Conservation (phyloP, 1,140 invertebrate species). For the Oscheius sp. region DNA sequence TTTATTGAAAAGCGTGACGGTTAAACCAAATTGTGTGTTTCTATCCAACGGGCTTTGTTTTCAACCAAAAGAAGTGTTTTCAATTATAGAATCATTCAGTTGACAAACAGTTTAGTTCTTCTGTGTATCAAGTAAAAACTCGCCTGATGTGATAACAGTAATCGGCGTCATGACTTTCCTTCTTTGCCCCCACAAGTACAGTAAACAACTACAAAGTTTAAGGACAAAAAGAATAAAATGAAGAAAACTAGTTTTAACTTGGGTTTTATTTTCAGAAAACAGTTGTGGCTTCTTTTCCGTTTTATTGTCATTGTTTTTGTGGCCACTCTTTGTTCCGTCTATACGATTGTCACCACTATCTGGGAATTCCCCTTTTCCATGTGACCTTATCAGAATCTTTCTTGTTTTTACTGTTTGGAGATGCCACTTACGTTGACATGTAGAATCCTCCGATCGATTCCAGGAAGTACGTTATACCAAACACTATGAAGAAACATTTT, state of each 20-base stretch:
- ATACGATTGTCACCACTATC: not conserved
- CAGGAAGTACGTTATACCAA: conserved; percentile 56
- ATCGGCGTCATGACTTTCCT: not conserved
- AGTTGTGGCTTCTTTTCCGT: no score
- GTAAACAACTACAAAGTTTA: not conserved
- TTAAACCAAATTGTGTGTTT: no score
- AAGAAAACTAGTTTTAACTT: not conserved
- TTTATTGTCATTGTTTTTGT: not conserved
- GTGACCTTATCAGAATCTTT: not conserved
- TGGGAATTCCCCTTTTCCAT: not conserved
- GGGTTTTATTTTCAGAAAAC: not conserved
- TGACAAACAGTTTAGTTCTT: not conserved
- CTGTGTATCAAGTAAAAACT: not conserved
- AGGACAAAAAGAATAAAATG: not conserved
- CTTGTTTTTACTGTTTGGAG: not conserved
- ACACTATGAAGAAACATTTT: conserved; percentile 52
- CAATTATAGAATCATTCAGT: not conserved
- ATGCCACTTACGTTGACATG: conserved; percentile 55
- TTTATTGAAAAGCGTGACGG: no score
- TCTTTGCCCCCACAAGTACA: not conserved
- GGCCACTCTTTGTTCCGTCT: not conserved
- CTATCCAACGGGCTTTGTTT: no score
- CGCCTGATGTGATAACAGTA: not conserved
- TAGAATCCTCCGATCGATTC: conserved; percentile 61
- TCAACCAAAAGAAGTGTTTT: no score